Evolutionary conservation across 2,888 invertebrate genomes (phyloP).

Genomic region (Marronus borbonicus): DNA sequence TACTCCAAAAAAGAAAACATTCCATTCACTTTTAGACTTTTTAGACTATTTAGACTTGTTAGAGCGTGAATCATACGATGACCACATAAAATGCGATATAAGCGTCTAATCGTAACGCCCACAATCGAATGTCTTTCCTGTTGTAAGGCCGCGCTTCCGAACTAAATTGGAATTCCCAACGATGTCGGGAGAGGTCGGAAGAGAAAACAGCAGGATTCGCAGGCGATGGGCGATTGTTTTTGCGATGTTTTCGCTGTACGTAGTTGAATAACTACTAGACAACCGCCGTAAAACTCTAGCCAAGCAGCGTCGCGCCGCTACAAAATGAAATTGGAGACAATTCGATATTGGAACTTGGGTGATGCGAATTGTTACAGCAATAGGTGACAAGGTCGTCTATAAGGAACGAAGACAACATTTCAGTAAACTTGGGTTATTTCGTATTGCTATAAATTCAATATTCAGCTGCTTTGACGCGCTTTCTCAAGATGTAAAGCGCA

Average conservation of each 20-base stretch:
- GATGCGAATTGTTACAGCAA: too few relatives aligned
- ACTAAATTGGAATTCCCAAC: slow-evolving; percentile 25
- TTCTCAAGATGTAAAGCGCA: too few relatives aligned
- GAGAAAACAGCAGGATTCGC: neutral
- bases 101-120: neutral
- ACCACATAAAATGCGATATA: neutral
- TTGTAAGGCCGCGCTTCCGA: neutral
- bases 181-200: neutral
- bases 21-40: neutral
- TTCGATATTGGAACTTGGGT: too few relatives aligned
- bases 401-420: too few relatives aligned
- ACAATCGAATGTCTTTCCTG: slow-evolving; percentile 27
- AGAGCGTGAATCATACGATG: slow-evolving; percentile 1
- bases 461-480: too few relatives aligned
- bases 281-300: neutral
- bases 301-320: too few relatives aligned
- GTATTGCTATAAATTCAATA: too few relatives aligned
- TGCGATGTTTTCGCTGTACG: neutral
- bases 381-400: too few relatives aligned
- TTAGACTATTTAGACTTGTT: neutral
- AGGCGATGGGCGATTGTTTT: neutral
- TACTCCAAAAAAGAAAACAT: too few relatives aligned
- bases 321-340: too few relatives aligned
- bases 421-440: too few relatives aligned
- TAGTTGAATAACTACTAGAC: neutral